phyloP scores from a whole-genome alignment of 35 echinoderm and acorn worm species.

The Lytechinus variegatus region DNA sequence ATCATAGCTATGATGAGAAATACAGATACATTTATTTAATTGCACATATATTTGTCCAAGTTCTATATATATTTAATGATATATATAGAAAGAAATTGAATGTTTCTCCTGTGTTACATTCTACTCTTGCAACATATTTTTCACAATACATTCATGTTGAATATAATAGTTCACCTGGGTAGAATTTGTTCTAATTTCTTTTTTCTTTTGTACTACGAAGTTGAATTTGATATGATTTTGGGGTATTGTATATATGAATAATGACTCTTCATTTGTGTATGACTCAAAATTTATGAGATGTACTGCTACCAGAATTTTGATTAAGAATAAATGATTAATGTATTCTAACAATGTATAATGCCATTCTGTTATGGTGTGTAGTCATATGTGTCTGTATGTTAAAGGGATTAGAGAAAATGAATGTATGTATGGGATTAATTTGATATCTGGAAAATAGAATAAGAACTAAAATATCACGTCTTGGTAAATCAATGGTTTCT shows the following conservation, averaged over 20 bases:
- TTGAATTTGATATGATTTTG: background rate
- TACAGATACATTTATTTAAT: background rate
- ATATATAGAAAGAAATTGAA: background rate
- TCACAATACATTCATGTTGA: background rate
- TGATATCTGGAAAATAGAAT: background rate
- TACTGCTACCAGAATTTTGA: background rate
- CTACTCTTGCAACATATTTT: background rate
- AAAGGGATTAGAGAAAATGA: background rate
- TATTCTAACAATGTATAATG: background rate
- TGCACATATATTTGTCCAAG: background rate
- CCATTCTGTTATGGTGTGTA: background rate
- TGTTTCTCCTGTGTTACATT: background rate
- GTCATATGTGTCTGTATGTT: background rate
- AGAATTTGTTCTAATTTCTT: background rate
- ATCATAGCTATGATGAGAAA: background rate
- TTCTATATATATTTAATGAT: background rate
- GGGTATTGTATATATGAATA: slow-evolving; percentile 3
- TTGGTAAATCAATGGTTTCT: background rate
- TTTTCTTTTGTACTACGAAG: background rate
- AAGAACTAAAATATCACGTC: background rate
- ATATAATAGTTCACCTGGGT: background rate
- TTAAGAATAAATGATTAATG: background rate
- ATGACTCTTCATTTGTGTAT: background rate
- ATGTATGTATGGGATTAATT: background rate
- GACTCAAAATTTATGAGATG: background rate